These are phyloP conservation scores for Centruroides sculpturatus DNA, from an alignment of 1,140 invertebrate species.

Conservation along the genomic window DNA sequence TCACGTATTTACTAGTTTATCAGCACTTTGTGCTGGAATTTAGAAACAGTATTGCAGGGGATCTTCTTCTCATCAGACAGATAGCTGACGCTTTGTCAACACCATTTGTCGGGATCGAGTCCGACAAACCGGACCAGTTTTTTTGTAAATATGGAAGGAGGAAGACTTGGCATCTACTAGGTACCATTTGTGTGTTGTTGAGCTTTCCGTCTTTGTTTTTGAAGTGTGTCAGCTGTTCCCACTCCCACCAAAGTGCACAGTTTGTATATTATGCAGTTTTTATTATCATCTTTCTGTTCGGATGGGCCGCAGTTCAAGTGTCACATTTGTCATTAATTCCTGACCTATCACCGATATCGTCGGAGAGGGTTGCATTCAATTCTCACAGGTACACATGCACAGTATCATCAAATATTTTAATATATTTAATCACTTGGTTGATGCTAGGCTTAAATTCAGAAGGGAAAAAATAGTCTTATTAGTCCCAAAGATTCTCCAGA, in stretches of 20 bases:
- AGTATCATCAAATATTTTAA: constrained; percentile 56
- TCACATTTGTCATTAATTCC: constrained; percentile 85
- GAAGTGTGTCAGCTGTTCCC: constrained; percentile 54
- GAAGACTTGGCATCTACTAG: constrained; percentile 84
- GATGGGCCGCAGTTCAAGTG: constrained; percentile 78
- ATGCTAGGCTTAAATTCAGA: constrained; percentile 40
- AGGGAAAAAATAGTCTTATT: constrained; percentile 35
- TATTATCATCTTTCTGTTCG: constrained; percentile 88
- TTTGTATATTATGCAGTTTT: constrained; percentile 78
- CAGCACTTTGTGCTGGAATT: constrained; percentile 36
- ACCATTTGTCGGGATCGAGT: constrained; percentile 74
- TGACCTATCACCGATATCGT: constrained; percentile 35
- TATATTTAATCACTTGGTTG: constrained; percentile 63
- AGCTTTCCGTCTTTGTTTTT: constrained; percentile 86
- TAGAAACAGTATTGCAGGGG: constrained; percentile 53
- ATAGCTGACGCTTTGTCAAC: constrained; percentile 77
- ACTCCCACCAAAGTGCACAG: constrained; percentile 48
- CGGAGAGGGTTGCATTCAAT: constrained; percentile 68
- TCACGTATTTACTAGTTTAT: constrained; percentile 77
- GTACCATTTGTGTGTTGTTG: constrained; percentile 57
- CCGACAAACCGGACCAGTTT: constrained; percentile 47
- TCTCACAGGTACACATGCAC: constrained; percentile 79
- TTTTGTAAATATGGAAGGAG: constrained; percentile 60
- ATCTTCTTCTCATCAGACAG: constrained; percentile 69
- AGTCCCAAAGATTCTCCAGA: constrained; percentile 50